Evolutionary conservation across 2,113 vertebrate species (phyloP), one percentile per base, ranked within the genome.

Genomic region (Electrona antarctica): DNA sequence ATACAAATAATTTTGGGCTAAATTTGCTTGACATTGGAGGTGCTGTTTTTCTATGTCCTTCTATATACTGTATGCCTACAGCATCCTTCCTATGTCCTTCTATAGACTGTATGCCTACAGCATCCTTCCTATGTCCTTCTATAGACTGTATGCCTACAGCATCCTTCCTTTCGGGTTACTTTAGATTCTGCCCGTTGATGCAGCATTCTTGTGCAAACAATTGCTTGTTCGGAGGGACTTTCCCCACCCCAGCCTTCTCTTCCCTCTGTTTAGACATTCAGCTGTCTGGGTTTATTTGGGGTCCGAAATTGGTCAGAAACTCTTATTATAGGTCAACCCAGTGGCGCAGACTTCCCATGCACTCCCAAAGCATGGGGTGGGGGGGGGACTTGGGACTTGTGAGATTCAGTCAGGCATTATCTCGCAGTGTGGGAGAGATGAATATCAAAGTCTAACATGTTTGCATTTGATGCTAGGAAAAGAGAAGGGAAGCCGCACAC

Each of bases 251-350:
- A 41, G 7, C 14, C 60, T 52, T 14, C 45, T 75, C 41, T 28
- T 60, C 51, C 51, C 75, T 21, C 14, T 41, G 41, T 77, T 70
- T 10, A 74, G 2, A 61, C 12, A 33, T 61, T 67, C 61, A 52
- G 64, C 69, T 50, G 14, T 66, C 48, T 6, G 59, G 0, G 14
- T 73, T 21, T 61, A n/a, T 41, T 60, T 33, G 14, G 55, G 11
- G 6, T 64, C 55, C 59, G 6, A 41, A 65, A 46, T 66, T 6
- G 47, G 52, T 71, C 21, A 21, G 64, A 47, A 63, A 47, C 9
- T 58, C 0, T 62, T 62, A 5, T 54, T 13, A 12, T 14, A 6
- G 56, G 28, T 48, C 8, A 12, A 70, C 48, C 49, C 7, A 52
- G 13, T 60, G 11, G 3, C 2, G 1, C 49, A 45, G 21, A 7